Percentiles rank a stretch among this genome's conserved stretches.
phyloP scores from a whole-genome alignment of 2,797 vertebrate genomes.

The Danio albolineatus region DNA sequence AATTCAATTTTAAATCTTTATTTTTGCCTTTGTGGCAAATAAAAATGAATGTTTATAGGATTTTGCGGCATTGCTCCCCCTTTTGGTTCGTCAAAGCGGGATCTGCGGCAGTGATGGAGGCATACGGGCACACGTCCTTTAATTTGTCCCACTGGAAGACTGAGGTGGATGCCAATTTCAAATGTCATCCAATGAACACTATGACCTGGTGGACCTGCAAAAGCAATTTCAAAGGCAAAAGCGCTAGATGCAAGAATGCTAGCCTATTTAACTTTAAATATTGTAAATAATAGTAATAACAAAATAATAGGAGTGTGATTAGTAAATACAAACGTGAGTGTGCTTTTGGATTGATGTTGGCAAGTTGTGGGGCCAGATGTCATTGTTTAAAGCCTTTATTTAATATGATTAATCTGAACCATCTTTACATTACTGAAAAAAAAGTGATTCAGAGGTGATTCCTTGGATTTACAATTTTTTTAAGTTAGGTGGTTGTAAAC shows the following conservation, averaged over 20 bases:
- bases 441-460: no score
- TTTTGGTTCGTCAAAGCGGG: neutral
- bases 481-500: no score
- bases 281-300: neutral
- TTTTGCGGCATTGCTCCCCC: neutral
- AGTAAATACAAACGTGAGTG: no score
- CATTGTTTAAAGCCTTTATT: neutral
- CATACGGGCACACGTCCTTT: conserved; percentile 1
- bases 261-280: no score
- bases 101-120: conserved; percentile 36
- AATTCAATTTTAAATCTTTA: no score
- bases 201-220: neutral
- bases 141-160: conserved; percentile 18
- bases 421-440: no score
- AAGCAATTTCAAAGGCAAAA: neutral
- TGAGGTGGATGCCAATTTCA: neutral
- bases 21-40: no score
- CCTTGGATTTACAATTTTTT: no score
- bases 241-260: no score
- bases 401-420: neutral
- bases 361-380: neutral
- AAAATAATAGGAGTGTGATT: neutral
- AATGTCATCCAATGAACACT: neutral
- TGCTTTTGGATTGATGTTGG: neutral
- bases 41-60: neutral